Evolutionary conservation across 2,797 vertebrate species (phyloP).

Genomic region (Gobionotothen gibberifrons): DNA sequence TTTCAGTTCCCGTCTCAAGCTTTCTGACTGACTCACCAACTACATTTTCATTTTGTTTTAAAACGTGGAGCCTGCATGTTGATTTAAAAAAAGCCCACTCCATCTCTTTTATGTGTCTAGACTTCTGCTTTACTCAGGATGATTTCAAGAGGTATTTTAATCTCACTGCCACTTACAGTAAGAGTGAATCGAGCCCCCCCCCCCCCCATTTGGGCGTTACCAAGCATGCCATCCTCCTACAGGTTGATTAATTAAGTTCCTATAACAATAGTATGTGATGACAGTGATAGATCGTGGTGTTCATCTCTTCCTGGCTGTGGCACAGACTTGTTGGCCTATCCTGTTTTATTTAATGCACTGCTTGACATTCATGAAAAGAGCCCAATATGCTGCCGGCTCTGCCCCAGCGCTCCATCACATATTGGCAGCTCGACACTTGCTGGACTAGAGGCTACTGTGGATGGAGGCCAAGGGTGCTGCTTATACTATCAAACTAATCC

Average conservation of each 20-base stretch:
- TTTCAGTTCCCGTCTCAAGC: conserved; percentile 3
- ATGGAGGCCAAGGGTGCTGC: not conserved
- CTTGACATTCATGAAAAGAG: conserved; percentile 42
- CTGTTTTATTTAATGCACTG: conserved; percentile 12
- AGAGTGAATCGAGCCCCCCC: not conserved
- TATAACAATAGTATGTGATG: conserved; percentile 35
- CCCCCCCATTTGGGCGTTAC: conserved; percentile 1
- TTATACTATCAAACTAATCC: conserved; percentile 4
- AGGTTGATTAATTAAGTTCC: conserved; percentile 57
- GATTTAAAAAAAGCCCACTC: conserved; percentile 19
- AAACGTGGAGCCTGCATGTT: not conserved
- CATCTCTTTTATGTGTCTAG: conserved; percentile 33
- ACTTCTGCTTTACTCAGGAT: conserved; percentile 25
- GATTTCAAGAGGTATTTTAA: conserved; percentile 46
- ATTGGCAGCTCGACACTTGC: conserved; percentile 18
- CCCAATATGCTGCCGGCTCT: conserved; percentile 2
- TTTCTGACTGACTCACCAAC: not conserved
- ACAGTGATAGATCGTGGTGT: conserved; percentile 50
- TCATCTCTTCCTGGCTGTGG: conserved; percentile 34
- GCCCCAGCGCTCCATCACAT: conserved; percentile 32
- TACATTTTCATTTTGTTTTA: conserved; percentile 13
- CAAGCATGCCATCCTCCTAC: conserved; percentile 23
- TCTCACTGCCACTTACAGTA: conserved; percentile 21
- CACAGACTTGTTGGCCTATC: conserved; percentile 28
- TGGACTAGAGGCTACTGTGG: conserved; percentile 8